These are phyloP conservation scores for Leucophora obtusa DNA, from an alignment of 2,888 invertebrate genomes.

Conservation along the genomic window DNA sequence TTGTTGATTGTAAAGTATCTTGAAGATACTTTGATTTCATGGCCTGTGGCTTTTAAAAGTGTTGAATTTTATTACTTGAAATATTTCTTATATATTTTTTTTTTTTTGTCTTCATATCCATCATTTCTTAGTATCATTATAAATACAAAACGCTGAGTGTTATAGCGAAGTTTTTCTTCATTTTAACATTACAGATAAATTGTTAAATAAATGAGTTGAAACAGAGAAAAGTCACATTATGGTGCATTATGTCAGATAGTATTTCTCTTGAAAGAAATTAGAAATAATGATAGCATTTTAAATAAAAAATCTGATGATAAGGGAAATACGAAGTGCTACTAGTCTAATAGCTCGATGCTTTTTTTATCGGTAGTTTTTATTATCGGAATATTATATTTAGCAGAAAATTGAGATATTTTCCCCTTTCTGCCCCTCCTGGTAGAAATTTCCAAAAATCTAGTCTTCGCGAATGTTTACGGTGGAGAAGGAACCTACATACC, in stretches of 20 bases:
- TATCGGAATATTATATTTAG: too few species aligned
- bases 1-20: conserved; percentile 26
- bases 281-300: background rate
- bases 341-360: too few species aligned
- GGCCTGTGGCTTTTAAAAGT: conserved; percentile 48
- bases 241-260: background rate
- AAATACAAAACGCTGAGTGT: background rate
- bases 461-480: too few species aligned
- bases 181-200: background rate
- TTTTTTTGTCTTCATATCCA: background rate
- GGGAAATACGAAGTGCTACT: too few species aligned
- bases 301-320: too few species aligned
- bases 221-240: background rate
- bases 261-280: background rate
- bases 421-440: too few species aligned
- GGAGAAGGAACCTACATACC: too few species aligned
- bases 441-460: too few species aligned
- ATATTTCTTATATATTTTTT: conserved; percentile 14
- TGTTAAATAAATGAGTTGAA: conserved; percentile 3
- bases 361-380: too few species aligned
- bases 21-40: conserved; percentile 39
- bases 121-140: background rate
- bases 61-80: conserved; percentile 50
- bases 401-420: too few species aligned
- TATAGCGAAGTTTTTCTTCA: background rate